These are phyloP conservation scores for Nettapus auritus DNA, from an alignment of 2,113 vertebrate species.

Conservation along the genomic window DNA sequence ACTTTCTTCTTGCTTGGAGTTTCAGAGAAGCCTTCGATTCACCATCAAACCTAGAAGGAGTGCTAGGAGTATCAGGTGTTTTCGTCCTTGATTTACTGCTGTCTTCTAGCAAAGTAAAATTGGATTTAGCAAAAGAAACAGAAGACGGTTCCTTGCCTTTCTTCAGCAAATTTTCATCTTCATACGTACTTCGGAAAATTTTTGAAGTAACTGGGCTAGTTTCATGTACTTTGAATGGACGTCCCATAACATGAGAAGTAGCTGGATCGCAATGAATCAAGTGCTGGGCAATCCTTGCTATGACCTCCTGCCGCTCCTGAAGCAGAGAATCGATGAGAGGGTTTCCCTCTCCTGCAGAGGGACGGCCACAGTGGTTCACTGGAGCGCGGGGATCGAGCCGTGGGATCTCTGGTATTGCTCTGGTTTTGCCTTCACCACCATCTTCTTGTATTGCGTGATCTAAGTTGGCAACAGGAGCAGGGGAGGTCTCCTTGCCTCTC, in stretches of 20 bases:
- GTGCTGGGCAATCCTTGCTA: slow-evolving; percentile 94
- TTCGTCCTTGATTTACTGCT: slow-evolving; percentile 67
- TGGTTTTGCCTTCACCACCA: slow-evolving; percentile 68
- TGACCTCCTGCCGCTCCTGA: slow-evolving; percentile 95
- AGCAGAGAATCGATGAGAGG: slow-evolving; percentile 93
- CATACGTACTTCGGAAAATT: slow-evolving; percentile 81
- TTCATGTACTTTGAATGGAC: slow-evolving; percentile 77
- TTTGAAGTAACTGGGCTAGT: slow-evolving; percentile 77
- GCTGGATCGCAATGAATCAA: slow-evolving; percentile 92
- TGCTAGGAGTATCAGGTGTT: slow-evolving; percentile 80
- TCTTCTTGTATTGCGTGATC: slow-evolving; percentile 69
- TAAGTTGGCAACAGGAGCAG: slow-evolving; percentile 13
- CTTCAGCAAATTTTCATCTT: slow-evolving; percentile 82
- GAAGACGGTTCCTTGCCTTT: slow-evolving; percentile 80
- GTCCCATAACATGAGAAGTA: slow-evolving; percentile 79
- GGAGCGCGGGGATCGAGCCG: slow-evolving; percentile 51
- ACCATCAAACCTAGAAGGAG: slow-evolving; percentile 72
- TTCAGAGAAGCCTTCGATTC: slow-evolving; percentile 80
- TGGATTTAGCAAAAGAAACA: slow-evolving; percentile 43
- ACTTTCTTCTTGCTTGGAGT: slow-evolving; percentile 85
- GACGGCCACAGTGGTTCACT: slow-evolving; percentile 70
- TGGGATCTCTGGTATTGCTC: slow-evolving; percentile 36
- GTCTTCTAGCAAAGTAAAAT: slow-evolving; percentile 71
- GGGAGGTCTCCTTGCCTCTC: slow-evolving; percentile 85
- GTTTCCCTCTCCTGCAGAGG: slow-evolving; percentile 80